Evolutionary conservation across 2,888 invertebrate genomes (phyloP), one percentile per base, ranked within the genome.

Genomic region (Pseudeuparius sepicola): DNA sequence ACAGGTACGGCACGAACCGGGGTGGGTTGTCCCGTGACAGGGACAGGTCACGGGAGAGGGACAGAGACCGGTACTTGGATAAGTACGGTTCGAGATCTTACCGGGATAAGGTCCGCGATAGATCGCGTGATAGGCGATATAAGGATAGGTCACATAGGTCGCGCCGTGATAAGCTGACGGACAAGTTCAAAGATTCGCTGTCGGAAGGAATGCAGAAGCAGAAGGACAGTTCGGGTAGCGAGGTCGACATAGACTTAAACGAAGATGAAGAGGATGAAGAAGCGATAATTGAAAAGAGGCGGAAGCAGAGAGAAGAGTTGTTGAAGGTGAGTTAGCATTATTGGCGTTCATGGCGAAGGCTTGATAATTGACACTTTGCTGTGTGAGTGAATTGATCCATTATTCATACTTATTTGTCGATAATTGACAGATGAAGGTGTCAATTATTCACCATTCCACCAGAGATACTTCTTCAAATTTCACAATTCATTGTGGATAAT

Each of bases 181-280:
- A 76, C 54, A 75, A 74, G 39, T 76, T 66, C 52, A 73, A 70
- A 51, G 83, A 78, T 50, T 82, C 87, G n/a, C 57, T 81, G 13
- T 85, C 84, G 37, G 89, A 90, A 57, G 83, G 86, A 2, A 67
- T 85, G 43, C 80, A 80, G 48, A 73, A 74, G 39, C 74, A 77
- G 2, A 73, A 74, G 2, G 78, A 75, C 49, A 77, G 76, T 7
- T 77, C 75, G 43, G 82, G 78, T 43, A 79, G 77, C 42, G 82
- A 82, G 41, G 66, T 75, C 3, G 75, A 81, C 53, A 69, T 82
- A 37, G 77, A 85, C 49, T 77, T 87, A 34, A 77, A 83, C 51
- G 77, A 82, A 40, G 87, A 90, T 40, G 88, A 88, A 44, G 90
- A 92, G 59, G 87, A 89, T 50, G 94, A 94, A 55, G 90, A 94